These are phyloP conservation scores for Odobenus rosmarus DNA, from an alignment of 2,113 vertebrate genomes.

Conservation along the genomic window DNA sequence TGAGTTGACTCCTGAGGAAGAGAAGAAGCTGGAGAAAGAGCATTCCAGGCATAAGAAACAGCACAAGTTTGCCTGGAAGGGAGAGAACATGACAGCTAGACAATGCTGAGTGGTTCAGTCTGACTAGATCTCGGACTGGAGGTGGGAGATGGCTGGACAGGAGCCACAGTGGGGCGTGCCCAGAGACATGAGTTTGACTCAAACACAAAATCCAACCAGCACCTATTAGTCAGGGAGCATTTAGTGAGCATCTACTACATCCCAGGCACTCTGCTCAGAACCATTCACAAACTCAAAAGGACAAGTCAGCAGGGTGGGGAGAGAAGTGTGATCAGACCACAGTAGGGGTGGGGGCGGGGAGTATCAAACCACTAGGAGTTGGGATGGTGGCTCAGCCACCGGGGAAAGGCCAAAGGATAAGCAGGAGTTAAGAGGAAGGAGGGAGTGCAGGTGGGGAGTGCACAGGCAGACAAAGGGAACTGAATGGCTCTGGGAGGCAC, in stretches of 20 bases:
- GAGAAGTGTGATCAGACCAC: background rate
- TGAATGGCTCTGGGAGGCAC: background rate
- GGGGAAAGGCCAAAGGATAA: background rate
- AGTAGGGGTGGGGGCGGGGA: background rate
- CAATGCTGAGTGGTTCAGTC: background rate
- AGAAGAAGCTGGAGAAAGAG: background rate
- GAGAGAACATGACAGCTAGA: background rate
- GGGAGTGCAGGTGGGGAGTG: rapidly evolving
- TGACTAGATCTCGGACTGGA: background rate
- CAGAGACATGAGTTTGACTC: background rate
- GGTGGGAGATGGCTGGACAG: background rate
- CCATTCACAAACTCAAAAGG: background rate
- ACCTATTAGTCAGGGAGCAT: no score
- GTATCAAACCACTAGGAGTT: background rate
- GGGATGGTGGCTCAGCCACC: background rate
- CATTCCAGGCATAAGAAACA: background rate
- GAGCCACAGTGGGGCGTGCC: background rate
- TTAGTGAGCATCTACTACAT: background rate
- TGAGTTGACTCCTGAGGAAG: background rate
- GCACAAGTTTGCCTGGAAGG: background rate
- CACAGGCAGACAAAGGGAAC: background rate
- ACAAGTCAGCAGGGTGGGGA: background rate
- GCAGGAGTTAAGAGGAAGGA: background rate
- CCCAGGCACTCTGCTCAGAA: background rate
- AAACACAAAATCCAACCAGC: background rate